Evolutionary conservation across 2,113 vertebrate genomes (phyloP), one percentile per base, ranked within the genome.

Genomic region (Esox niger): DNA sequence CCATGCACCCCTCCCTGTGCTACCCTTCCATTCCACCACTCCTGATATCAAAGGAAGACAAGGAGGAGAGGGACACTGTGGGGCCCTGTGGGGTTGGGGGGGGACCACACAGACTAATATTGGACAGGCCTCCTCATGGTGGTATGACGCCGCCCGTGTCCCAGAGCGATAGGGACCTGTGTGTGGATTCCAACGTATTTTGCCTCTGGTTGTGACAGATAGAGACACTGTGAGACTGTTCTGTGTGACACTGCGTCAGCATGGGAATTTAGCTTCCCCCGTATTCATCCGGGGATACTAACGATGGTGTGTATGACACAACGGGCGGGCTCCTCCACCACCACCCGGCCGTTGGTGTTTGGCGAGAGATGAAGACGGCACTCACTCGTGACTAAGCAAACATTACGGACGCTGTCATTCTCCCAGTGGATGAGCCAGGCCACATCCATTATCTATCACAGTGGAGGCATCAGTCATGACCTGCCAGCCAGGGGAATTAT

Each of bases 31-130:
- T 90, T 87, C 86, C 88, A 86, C 73, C 79, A 86, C 86, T 86
- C 76, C 79, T 77, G 74, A 84, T 90, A 90, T 87, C 82, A 88
- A 90, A 88, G 80, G 76, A 84, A 76, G 77, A 79, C 77, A 84
- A 84, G 83, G 69, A 87, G 79, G 47, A 76, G 70, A 83, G 71
- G 79, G 84, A 83, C 65, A 64, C 62, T 73, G 59, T 76, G 59
- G 38, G 27, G 69, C 78, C 74, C 64, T 66, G 71, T 77, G 68
- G 73, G 57, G 73, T 79, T 69, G 77, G 80, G 80, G 75, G 73
- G 76, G 74, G 90, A 92, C 90, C 90, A 92, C 90, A 92, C 89
- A 91, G 81, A 78, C 76, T 35, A 76, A 27, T 52, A 32, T 59
- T 70, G 79, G 70, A 71, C 81, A 5, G 75, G 79, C 81, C 79